Percentiles rank a stretch among this genome's conserved stretches.
These are phyloP conservation scores for Hippocampus comes DNA, from an alignment of 2,113 vertebrate genomes.

Conservation along the genomic window DNA sequence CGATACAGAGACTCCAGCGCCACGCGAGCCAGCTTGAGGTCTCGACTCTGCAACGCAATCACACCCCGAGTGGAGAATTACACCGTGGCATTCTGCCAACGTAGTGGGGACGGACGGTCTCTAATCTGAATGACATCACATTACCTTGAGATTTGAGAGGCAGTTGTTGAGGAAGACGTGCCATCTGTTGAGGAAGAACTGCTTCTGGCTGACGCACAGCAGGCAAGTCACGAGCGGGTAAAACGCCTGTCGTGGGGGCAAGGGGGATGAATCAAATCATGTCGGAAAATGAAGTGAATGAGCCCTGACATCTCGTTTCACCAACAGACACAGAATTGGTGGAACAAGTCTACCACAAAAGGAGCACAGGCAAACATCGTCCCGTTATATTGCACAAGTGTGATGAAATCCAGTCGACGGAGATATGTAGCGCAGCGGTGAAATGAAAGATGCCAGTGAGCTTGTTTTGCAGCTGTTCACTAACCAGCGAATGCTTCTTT, in stretches of 20 bases:
- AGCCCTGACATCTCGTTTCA: not conserved
- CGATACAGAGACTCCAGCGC: slow-evolving; percentile 97
- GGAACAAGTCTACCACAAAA: too few species aligned
- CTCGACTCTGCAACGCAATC: slow-evolving; percentile 81
- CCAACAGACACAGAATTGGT: not conserved
- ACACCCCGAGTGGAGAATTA: not conserved
- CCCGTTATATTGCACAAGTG: slow-evolving; percentile 1
- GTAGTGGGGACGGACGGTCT: too few species aligned
- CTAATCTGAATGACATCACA: not conserved
- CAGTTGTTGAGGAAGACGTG: slow-evolving; percentile 97
- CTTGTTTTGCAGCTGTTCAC: slow-evolving; percentile 52
- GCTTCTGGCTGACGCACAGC: slow-evolving; percentile 98
- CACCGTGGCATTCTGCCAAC: not conserved
- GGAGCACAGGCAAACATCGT: too few species aligned
- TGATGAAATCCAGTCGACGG: slow-evolving; percentile 30
- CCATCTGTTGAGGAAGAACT: slow-evolving; percentile 95
- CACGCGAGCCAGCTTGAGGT: slow-evolving; percentile 96
- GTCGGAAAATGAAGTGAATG: too few species aligned
- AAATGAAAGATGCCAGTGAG: slow-evolving; percentile 22
- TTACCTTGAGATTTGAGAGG: slow-evolving; percentile 96
- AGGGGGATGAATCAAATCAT: not conserved
- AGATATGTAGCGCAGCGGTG: slow-evolving; percentile 14
- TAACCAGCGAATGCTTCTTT: slow-evolving; percentile 97
- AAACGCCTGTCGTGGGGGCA: slow-evolving; percentile 48
- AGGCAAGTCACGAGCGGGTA: slow-evolving; percentile 96